These are phyloP conservation scores for Atractosteus spatula DNA, from an alignment of 2,113 vertebrate genomes.

Conservation along the genomic window DNA sequence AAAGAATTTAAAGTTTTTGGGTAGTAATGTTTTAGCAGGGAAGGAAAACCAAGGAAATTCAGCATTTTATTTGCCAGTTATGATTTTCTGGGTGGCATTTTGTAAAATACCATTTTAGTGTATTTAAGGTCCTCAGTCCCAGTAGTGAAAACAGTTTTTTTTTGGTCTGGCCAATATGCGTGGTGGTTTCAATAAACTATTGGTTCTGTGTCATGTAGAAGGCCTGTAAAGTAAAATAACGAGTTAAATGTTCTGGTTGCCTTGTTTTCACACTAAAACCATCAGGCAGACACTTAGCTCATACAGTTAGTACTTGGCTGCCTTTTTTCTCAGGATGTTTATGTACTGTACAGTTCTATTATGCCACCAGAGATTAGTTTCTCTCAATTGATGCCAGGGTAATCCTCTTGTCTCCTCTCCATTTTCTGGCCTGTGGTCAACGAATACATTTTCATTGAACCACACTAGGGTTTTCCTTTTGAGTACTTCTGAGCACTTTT, in stretches of 20 bases:
- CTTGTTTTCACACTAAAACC: constrained; percentile 45
- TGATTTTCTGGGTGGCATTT: too few relatives aligned
- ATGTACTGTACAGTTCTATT: constrained; percentile 69
- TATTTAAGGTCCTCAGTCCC: too few relatives aligned
- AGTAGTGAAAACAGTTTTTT: too few relatives aligned
- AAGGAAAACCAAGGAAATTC: too few relatives aligned
- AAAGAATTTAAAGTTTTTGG: too few relatives aligned
- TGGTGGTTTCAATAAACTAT: constrained; percentile 28
- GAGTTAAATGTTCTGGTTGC: constrained; percentile 40
- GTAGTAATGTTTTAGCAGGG: too few relatives aligned
- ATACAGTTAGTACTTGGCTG: constrained; percentile 35
- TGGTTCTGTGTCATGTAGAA: constrained; percentile 16
- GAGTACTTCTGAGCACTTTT: constrained; percentile 44
- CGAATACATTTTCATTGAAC: constrained; percentile 46
- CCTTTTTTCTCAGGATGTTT: constrained; percentile 59
- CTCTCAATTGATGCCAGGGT: constrained; percentile 49
- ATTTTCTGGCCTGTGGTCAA: constrained; percentile 49
- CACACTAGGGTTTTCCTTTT: constrained; percentile 45
- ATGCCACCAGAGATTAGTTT: constrained; percentile 64
- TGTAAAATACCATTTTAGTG: too few relatives aligned
- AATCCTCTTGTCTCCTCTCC: constrained; percentile 54
- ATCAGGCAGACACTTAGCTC: constrained; percentile 25
- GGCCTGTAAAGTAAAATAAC: constrained; percentile 17
- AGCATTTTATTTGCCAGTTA: too few relatives aligned
- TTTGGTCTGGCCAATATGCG: too few relatives aligned